phyloP scores from a whole-genome alignment of 2,797 vertebrate species.

The Steatocranus sp. region DNA sequence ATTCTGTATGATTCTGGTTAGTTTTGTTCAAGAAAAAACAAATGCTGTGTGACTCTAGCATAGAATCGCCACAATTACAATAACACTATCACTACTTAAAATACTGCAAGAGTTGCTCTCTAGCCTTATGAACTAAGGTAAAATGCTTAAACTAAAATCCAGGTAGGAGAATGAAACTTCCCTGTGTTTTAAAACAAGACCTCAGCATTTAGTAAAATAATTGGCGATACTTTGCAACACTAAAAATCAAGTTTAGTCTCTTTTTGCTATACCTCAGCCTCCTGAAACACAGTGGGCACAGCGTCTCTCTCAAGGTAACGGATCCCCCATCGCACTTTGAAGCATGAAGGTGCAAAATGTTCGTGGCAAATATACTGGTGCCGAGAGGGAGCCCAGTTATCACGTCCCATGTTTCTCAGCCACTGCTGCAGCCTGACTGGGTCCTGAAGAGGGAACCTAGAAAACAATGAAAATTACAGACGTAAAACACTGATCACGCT shows the following conservation, averaged over 20 bases:
- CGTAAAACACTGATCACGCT: background rate
- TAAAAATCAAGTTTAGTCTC: background rate
- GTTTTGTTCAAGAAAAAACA: background rate
- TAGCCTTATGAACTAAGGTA: background rate
- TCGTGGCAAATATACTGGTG: constrained; percentile 80
- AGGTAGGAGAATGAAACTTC: background rate
- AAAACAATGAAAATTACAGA: background rate
- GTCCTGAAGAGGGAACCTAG: constrained; percentile 79
- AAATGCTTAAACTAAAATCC: background rate
- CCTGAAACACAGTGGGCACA: constrained; percentile 74
- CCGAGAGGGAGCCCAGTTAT: constrained; percentile 76
- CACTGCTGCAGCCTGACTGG: constrained; percentile 72
- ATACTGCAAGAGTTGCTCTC: background rate
- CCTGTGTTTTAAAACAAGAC: background rate
- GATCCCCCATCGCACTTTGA: constrained; percentile 75
- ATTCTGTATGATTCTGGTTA: background rate
- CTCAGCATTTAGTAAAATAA: background rate
- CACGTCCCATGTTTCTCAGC: constrained; percentile 74
- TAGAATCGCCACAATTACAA: background rate
- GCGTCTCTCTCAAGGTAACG: constrained; percentile 72
- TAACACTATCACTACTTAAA: background rate
- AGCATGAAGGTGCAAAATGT: constrained; percentile 76
- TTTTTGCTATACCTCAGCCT: constrained; percentile 23
- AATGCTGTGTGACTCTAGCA: background rate
- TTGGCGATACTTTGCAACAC: background rate